phyloP scores from a whole-genome alignment of 1,140 invertebrate species.

The Coboldia fuscipes region DNA sequence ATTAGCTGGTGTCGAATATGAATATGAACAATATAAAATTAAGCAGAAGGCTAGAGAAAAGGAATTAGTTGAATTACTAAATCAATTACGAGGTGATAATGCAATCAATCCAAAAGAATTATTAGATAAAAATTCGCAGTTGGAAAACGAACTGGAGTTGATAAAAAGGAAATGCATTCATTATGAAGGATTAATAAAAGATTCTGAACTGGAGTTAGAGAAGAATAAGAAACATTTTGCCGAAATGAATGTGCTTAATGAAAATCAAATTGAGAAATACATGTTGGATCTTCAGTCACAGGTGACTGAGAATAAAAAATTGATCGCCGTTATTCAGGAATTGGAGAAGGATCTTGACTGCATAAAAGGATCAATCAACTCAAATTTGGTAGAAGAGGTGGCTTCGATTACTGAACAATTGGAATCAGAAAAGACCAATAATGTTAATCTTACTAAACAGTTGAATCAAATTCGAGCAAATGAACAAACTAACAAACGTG shows the following conservation, averaged over 20 bases:
- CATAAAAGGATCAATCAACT: too few relatives aligned
- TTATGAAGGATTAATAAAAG: slow-evolving; percentile 3
- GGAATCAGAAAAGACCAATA: background rate
- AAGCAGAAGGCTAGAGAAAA: slow-evolving; percentile 13
- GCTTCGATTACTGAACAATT: background rate
- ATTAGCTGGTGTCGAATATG: slow-evolving; percentile 13
- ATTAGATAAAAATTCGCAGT: slow-evolving; percentile 4
- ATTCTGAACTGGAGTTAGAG: slow-evolving; percentile 8
- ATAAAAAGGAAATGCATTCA: slow-evolving; percentile 8
- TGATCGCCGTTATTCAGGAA: slow-evolving; percentile 3
- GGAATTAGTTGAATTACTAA: slow-evolving; percentile 10
- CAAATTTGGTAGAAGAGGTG: background rate
- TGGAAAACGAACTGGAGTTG: slow-evolving; percentile 7
- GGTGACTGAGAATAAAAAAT: background rate
- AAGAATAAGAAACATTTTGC: slow-evolving; percentile 3
- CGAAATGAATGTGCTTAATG: slow-evolving; percentile 2
- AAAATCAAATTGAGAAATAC: background rate
- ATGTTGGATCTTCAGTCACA: background rate
- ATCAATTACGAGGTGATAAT: slow-evolving; percentile 9
- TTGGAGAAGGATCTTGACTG: slow-evolving; percentile 1
- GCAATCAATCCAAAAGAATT: slow-evolving; percentile 6
- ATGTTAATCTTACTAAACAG: background rate
- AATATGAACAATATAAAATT: slow-evolving; percentile 12
- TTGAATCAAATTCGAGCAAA: background rate
- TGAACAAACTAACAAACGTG: background rate